Evolutionary conservation across 2,797 vertebrate genomes (phyloP).

Genomic region (Natrix natrix): DNA sequence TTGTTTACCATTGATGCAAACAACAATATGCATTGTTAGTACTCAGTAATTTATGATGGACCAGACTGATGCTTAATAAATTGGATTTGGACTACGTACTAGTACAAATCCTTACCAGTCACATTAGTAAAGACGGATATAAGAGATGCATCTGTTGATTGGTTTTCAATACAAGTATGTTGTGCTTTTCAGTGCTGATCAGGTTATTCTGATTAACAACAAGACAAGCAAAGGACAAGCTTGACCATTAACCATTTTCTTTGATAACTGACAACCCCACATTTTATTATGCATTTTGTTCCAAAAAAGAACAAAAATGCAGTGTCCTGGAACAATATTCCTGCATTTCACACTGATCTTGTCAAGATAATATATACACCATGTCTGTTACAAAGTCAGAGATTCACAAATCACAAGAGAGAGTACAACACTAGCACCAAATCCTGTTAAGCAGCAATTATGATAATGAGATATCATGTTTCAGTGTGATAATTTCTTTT

Average conservation of each 20-base stretch:
- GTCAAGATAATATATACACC: neutral
- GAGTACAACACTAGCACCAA: neutral
- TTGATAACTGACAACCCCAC: constrained; percentile 39
- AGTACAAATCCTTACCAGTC: constrained; percentile 33
- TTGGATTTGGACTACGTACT: neutral
- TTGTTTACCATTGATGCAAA: neutral
- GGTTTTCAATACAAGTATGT: constrained; percentile 1
- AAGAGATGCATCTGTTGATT: constrained; percentile 36
- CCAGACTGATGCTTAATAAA: neutral
- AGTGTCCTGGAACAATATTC: neutral
- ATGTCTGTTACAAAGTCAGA: neutral
- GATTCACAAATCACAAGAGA: neutral
- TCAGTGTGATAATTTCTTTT: neutral
- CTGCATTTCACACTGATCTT: neutral
- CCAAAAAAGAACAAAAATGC: constrained; percentile 29
- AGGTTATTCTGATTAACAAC: constrained; percentile 50
- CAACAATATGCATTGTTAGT: neutral
- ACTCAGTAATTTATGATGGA: neutral
- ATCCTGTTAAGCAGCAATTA: neutral
- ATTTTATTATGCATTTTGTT: constrained; percentile 44
- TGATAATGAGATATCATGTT: neutral
- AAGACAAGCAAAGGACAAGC: constrained; percentile 53
- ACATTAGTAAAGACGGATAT: constrained; percentile 46
- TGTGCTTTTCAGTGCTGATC: constrained; percentile 6
- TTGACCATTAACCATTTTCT: constrained; percentile 27